These are phyloP conservation scores for Nerophis ophidion DNA, from an alignment of 2,113 vertebrate genomes.

Conservation along the genomic window DNA sequence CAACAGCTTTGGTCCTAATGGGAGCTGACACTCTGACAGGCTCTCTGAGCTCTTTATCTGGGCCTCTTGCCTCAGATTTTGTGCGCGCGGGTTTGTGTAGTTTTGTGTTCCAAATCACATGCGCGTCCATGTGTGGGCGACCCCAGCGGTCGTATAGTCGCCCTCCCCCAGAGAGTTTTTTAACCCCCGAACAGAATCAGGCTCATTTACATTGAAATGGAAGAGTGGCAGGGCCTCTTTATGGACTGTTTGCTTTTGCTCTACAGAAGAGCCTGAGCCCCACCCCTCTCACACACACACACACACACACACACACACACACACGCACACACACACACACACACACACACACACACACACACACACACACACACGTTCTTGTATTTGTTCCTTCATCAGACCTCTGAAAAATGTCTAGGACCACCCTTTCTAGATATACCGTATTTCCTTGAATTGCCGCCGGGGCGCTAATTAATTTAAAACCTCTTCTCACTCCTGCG, in stretches of 20 bases:
- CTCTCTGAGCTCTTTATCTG: slow-evolving; percentile 73
- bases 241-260: slow-evolving; percentile 71
- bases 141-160: slow-evolving; percentile 53
- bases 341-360: slow-evolving; percentile 1
- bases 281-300: slow-evolving; percentile 38
- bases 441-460: no score
- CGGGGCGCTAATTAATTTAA: no score
- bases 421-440: no score
- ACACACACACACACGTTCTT: slow-evolving; percentile 23
- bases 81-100: slow-evolving; percentile 24
- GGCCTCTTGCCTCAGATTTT: slow-evolving; percentile 53
- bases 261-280: slow-evolving; percentile 59
- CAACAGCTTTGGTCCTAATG: slow-evolving; percentile 68
- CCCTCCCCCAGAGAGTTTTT: slow-evolving; percentile 68
- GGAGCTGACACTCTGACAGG: slow-evolving; percentile 75
- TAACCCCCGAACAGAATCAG: slow-evolving; percentile 74
- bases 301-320: not conserved
- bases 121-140: slow-evolving; percentile 49
- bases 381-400: no score
- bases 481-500: no score
- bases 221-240: slow-evolving; percentile 71
- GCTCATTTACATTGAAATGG: slow-evolving; percentile 80
- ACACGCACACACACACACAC: slow-evolving; percentile 5
- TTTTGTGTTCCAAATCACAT: slow-evolving; percentile 25
- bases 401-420: no score